A percentile compares a stretch with the other conserved stretches of the same genome.
Evolutionary conservation across 2,888 invertebrate species (phyloP).

Genomic region (Campoplex capitator): DNA sequence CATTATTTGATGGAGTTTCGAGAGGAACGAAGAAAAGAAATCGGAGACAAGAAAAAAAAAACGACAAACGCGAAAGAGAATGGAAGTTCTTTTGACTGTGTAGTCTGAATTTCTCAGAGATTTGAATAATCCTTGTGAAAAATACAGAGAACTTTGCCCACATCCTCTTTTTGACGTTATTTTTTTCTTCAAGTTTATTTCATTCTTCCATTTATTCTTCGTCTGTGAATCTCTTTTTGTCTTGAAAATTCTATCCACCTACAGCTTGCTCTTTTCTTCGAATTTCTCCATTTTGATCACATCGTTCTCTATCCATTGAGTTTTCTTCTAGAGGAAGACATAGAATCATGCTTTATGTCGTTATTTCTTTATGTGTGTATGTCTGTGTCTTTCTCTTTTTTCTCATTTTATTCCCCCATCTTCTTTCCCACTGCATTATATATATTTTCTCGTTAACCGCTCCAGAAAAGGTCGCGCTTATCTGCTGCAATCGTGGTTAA

Average conservation of each 20-base stretch:
- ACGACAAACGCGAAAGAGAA: slow-evolving; percentile 29
- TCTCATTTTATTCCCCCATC: neutral
- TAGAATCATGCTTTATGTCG: neutral
- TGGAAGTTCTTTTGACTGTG: slow-evolving; percentile 61
- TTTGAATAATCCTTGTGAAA: slow-evolving; percentile 69
- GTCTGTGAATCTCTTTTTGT: neutral
- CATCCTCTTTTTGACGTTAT: slow-evolving; percentile 13
- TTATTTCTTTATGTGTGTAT: neutral
- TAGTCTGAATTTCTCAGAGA: slow-evolving; percentile 63
- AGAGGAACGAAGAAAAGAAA: slow-evolving; percentile 49
- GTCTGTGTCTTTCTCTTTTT: no score
- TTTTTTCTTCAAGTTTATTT: slow-evolving; percentile 32
- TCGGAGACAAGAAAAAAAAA: slow-evolving; percentile 11
- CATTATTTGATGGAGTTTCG: neutral
- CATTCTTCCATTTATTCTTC: slow-evolving; percentile 12
- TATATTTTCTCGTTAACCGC: slow-evolving; percentile 40
- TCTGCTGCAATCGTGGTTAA: slow-evolving; percentile 35
- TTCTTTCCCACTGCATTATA: neutral
- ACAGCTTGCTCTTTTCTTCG: neutral
- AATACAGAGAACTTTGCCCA: slow-evolving; percentile 57
- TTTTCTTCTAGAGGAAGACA: neutral
- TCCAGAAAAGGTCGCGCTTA: slow-evolving; percentile 27
- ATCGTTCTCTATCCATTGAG: neutral
- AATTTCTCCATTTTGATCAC: slow-evolving; percentile 9
- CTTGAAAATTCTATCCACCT: neutral